Base-by-base conservation (phyloP, 2,113 vertebrate species). In the Anolis sagrei region DNA sequence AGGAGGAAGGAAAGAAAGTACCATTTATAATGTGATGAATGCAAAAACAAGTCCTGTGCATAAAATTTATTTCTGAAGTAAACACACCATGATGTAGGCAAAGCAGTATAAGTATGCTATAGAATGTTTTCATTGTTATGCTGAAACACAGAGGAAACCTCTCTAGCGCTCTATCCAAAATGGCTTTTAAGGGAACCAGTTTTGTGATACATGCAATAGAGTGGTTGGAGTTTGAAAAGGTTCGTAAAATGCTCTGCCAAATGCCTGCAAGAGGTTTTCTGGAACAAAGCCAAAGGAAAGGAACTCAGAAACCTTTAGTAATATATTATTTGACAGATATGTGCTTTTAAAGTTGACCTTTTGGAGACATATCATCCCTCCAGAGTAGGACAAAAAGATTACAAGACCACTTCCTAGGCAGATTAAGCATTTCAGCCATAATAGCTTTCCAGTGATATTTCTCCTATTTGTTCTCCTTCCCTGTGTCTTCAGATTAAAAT, bases 321-420 rank as follows among this genome's bases (percentile, higher is more conserved):
- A 19, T 23, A 29, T 19, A 48, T 1, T 62, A 14, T 73, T 82
- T 82, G 69, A 36, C 66, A 58, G n/a, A 61, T 82, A 54, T 29
- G 16, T 74, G 34, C 34, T 83, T 83, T n/a, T 44, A 83, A 75
- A 27, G 2, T 29, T 83, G 72, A 75, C 72, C 36, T 75, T 82
- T 83, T 44, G 1, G 27, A 83, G 9, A n/a, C 29, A n/a, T 74
- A 44, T 62, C 4, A 27, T 32, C 48, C n/a, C 18, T 49, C 79
- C 36, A 29, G 36, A 29, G 25, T 44, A 36, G 25, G 27, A 27
- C 14, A 62, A 64, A 68, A 61, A 62, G 34, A 23, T 7, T 62
- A 25, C 18, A 61, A 82, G 21, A 2, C 25, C 34, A 62, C 25
- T 73, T 61, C 7, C 21, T 8, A 39, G 69, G 68, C 32, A 29